Evolutionary conservation across 2,113 vertebrate species (phyloP).

Genomic region (Erpornis zantholeuca): DNA sequence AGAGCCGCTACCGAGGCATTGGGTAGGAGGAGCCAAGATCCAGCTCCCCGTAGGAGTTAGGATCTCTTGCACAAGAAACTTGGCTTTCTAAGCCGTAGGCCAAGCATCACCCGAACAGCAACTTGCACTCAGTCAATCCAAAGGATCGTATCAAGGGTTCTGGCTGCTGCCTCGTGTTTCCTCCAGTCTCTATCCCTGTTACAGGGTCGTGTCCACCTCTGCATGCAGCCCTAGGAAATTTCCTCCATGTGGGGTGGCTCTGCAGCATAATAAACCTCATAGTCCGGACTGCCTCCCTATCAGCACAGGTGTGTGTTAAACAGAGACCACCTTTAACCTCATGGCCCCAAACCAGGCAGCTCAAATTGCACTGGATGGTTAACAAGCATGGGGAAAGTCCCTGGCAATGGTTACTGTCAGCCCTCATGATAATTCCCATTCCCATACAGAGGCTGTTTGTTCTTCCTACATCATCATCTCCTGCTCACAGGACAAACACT

Average conservation of each 20-base stretch:
- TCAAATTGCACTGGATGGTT: neutral
- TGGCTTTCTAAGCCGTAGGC: rapidly evolving
- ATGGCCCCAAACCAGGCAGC: neutral
- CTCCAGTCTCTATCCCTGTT: neutral
- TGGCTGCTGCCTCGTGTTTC: neutral
- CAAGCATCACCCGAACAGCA: neutral
- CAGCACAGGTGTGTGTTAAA: neutral
- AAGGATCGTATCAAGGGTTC: neutral
- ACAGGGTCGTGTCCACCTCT: neutral
- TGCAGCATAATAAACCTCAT: neutral
- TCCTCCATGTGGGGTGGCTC: neutral
- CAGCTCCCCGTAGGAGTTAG: neutral
- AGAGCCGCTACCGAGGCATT: neutral
- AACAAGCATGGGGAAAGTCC: neutral
- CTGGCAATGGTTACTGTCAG: neutral
- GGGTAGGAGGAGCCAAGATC: neutral
- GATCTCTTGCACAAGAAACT: neutral
- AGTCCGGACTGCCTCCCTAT: neutral
- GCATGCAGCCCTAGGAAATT: neutral
- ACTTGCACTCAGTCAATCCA: neutral
- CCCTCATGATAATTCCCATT: neutral
- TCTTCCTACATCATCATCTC: neutral
- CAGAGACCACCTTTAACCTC: neutral
- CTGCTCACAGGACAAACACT: neutral
- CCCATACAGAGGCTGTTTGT: neutral